Percentiles rank a stretch among this genome's conserved stretches.
phyloP scores from a whole-genome alignment of 2,797 vertebrate genomes.

The Megalops cyprinoides region DNA sequence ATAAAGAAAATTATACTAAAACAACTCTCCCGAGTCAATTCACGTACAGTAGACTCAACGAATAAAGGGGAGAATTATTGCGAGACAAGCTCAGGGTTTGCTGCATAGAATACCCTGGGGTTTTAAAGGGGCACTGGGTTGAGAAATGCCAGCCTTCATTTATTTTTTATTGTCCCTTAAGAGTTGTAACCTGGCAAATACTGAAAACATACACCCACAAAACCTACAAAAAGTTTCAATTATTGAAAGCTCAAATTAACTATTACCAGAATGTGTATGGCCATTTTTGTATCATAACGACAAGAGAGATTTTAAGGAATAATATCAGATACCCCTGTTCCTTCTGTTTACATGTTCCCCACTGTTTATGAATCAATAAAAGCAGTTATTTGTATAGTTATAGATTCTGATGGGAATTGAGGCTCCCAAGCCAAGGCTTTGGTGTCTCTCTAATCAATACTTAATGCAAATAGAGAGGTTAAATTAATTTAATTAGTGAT shows the following conservation, averaged over 20 bases:
- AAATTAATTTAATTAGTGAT: neutral
- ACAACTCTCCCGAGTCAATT: neutral
- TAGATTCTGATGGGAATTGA: too few relatives aligned
- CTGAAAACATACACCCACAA: too few relatives aligned
- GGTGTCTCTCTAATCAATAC: neutral
- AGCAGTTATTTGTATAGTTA: too few relatives aligned
- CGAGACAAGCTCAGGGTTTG: neutral
- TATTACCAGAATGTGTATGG: neutral
- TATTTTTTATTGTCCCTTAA: neutral
- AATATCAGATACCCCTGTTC: neutral
- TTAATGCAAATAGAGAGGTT: neutral
- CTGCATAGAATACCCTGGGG: neutral
- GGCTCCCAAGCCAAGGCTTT: too few relatives aligned
- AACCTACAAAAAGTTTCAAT: constrained; percentile 1
- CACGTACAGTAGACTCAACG: neutral
- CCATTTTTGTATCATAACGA: neutral
- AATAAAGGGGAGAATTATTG: neutral
- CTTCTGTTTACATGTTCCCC: too few relatives aligned
- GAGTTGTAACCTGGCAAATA: neutral
- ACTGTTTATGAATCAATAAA: too few relatives aligned
- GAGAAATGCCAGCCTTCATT: neutral
- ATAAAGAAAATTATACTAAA: neutral
- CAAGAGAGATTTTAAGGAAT: neutral
- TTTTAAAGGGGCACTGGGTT: neutral
- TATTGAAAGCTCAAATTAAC: neutral